Percentiles rank a stretch among this genome's conserved stretches.
These are phyloP conservation scores for Podarcis siculus DNA, from an alignment of 2,797 vertebrate genomes.

Conservation along the genomic window DNA sequence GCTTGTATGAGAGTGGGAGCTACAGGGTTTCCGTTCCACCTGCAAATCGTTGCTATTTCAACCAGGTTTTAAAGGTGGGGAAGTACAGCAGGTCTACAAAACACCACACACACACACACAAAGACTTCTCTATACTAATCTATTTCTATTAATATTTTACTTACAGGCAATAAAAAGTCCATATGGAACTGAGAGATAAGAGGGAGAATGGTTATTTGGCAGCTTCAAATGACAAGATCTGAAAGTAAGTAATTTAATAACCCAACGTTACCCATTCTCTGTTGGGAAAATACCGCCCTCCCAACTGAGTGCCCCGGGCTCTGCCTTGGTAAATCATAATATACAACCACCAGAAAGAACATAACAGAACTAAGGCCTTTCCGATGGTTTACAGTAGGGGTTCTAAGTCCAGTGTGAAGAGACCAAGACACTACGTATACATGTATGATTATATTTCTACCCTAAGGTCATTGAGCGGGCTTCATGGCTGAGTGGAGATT, in stretches of 20 bases:
- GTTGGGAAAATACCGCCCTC: background rate
- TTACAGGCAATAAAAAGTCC: conserved; percentile 3
- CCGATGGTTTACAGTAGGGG: background rate
- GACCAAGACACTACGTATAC: background rate
- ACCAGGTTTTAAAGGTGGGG: background rate
- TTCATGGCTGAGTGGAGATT: too few relatives aligned
- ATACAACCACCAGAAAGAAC: background rate
- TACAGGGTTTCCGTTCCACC: background rate
- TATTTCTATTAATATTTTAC: background rate
- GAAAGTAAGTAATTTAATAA: conserved; percentile 28
- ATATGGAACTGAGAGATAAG: conserved; percentile 40
- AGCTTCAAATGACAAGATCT: conserved; percentile 37
- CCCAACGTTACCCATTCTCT: background rate
- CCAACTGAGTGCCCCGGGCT: background rate
- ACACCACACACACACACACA: background rate
- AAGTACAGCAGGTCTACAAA: background rate
- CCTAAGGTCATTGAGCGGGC: too few relatives aligned
- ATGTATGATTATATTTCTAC: too few relatives aligned
- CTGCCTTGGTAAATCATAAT: background rate
- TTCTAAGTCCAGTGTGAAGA: background rate
- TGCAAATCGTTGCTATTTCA: background rate
- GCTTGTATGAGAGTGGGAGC: background rate
- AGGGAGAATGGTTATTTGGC: conserved; percentile 11
- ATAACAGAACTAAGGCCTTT: background rate
- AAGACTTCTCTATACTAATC: background rate